Conservation (phyloP, 2,797 vertebrate genomes). For the Silurus aristotelis region DNA sequence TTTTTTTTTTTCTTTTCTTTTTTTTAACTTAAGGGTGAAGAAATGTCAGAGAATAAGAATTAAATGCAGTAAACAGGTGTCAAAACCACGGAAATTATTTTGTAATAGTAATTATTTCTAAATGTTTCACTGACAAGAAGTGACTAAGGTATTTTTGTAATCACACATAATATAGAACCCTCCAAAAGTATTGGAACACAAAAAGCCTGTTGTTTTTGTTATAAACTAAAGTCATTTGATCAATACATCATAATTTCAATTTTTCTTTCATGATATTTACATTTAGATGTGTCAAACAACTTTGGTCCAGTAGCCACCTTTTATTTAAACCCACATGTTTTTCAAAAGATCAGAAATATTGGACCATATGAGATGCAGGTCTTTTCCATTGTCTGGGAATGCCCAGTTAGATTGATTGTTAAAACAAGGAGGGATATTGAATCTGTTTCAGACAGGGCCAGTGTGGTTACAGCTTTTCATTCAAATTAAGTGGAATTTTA, state of each 20-base stretch:
- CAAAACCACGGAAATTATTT: background rate
- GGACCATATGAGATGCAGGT: too few species aligned
- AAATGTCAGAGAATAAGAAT: too few species aligned
- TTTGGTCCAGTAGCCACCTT: background rate
- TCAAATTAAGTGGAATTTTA: too few species aligned
- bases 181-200: background rate
- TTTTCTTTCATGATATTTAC: background rate
- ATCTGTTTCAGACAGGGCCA: too few species aligned
- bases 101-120: background rate
- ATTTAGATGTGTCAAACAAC: background rate
- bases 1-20: too few species aligned
- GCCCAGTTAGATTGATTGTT: too few species aligned
- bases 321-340: background rate
- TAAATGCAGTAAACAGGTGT: background rate
- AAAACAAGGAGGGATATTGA: too few species aligned
- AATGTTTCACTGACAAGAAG: background rate
- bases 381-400: too few species aligned
- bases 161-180: background rate
- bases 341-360: background rate
- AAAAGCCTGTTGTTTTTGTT: background rate
- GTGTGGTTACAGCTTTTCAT: too few species aligned
- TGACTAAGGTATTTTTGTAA: background rate
- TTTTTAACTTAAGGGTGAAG: background rate
- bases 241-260: background rate
- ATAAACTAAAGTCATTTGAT: background rate